Evolutionary conservation across 2,888 invertebrate genomes (phyloP).

Genomic region (Linyphia triangularis): DNA sequence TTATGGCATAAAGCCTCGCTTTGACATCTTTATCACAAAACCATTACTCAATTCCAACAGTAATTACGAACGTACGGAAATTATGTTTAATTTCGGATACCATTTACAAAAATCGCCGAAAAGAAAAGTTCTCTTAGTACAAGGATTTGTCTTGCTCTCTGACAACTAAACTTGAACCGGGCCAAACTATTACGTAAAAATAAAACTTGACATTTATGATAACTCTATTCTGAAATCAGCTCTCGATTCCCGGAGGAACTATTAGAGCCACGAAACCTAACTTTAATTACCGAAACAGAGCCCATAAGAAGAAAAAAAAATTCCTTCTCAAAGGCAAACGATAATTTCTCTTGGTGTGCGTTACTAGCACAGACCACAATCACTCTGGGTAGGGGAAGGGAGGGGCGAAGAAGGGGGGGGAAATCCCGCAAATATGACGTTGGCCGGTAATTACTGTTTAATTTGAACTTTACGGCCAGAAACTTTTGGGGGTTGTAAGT

Average conservation of each 20-base stretch:
- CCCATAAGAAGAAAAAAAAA: not conserved
- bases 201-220: not conserved
- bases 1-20: too few relatives aligned
- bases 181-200: not conserved
- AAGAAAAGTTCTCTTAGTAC: not conserved
- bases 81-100: too few relatives aligned
- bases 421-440: slow-evolving; percentile 21
- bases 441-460: slow-evolving; percentile 73
- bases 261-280: not conserved
- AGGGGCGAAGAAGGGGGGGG: not conserved
- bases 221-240: not conserved
- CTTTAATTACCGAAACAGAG: slow-evolving; percentile 32
- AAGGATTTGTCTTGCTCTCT: not conserved
- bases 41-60: not conserved
- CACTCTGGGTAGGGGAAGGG: not conserved
- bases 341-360: not conserved
- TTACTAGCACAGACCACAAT: slow-evolving; percentile 10
- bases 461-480: slow-evolving; percentile 54
- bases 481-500: slow-evolving; percentile 60
- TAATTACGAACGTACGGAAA: too few relatives aligned
- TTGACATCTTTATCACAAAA: not conserved
- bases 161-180: too few relatives aligned
- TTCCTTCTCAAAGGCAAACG: not conserved
- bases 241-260: not conserved
- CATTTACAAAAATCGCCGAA: not conserved